phyloP scores from a whole-genome alignment of 1,140 invertebrate species.

The Drosophila ogumai region DNA sequence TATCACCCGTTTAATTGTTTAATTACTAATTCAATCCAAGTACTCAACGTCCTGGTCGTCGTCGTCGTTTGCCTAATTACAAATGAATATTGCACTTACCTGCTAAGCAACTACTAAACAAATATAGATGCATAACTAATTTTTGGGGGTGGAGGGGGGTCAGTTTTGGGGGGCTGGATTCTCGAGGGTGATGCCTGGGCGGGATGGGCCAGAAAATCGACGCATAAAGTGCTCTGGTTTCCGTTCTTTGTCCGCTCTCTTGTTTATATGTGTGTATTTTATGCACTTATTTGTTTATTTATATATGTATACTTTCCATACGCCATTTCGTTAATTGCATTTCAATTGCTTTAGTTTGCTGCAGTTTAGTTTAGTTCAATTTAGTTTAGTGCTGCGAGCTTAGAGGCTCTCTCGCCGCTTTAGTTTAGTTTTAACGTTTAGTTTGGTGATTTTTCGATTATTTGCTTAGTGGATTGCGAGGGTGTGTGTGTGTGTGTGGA shows the following conservation, averaged over 20 bases:
- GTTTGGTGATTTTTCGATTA: constrained; percentile 59
- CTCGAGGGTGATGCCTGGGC: constrained; percentile 1
- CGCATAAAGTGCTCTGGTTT: constrained; percentile 28
- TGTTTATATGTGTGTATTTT: constrained; percentile 19
- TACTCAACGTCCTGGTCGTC: constrained; percentile 22
- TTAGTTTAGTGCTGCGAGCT: constrained; percentile 30
- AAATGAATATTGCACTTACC: constrained; percentile 70
- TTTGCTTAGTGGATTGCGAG: constrained; percentile 40
- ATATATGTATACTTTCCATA: constrained; percentile 22
- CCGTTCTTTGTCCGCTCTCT: not conserved
- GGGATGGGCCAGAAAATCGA: constrained; percentile 41
- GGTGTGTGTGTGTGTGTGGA: constrained; percentile 12
- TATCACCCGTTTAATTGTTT: constrained; percentile 79
- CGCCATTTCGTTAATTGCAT: constrained; percentile 51
- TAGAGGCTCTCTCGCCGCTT: constrained; percentile 12
- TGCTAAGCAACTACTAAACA: constrained; percentile 69
- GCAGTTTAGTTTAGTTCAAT: constrained; percentile 27
- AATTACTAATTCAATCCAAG: constrained; percentile 66
- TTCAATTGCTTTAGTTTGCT: constrained; percentile 34
- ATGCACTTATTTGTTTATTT: constrained; percentile 33
- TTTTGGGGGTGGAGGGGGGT: constrained; percentile 7
- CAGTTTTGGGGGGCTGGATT: not conserved
- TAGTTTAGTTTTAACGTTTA: constrained; percentile 32
- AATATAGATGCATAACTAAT: constrained; percentile 60
- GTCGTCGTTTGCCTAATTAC: constrained; percentile 61